A percentile compares a stretch with the other conserved stretches of the same genome.
Conservation (phyloP, 2,113 vertebrate species). For the Mobula hypostoma region DNA sequence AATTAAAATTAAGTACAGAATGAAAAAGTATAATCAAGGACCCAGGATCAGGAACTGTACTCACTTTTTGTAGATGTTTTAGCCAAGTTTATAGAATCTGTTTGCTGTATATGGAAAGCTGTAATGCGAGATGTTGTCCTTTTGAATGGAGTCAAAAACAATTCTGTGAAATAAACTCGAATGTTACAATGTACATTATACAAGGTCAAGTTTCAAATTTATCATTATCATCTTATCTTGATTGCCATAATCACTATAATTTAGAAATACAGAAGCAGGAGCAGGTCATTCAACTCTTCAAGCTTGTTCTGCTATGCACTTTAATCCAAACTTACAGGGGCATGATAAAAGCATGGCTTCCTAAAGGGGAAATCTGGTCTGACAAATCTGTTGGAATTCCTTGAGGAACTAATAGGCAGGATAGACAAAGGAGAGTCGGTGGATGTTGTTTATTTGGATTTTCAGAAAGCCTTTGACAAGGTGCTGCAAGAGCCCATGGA, state of each 20-base stretch:
- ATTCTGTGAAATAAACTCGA: constrained; percentile 3
- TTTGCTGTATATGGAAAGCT: neutral
- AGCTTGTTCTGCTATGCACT: no score
- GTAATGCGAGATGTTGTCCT: neutral
- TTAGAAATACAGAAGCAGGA: neutral
- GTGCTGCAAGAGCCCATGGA: no score
- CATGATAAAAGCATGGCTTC: no score
- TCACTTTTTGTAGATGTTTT: neutral
- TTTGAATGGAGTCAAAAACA: constrained; percentile 22
- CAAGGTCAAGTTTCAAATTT: neutral
- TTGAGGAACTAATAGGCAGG: no score
- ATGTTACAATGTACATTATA: neutral
- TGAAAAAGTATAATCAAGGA: neutral
- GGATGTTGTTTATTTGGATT: no score
- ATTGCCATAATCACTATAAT: neutral
- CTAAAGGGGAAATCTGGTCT: no score
- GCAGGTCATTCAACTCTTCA: no score
- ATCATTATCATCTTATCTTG: neutral
- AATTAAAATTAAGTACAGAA: neutral
- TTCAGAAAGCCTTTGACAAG: no score
- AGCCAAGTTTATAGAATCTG: neutral
- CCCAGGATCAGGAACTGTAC: neutral
- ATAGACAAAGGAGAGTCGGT: no score
- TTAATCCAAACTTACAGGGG: no score
- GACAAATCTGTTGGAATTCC: no score